These are phyloP conservation scores for Serranochromis macrocephalus DNA, from an alignment of 2,113 vertebrate genomes.

Conservation along the genomic window DNA sequence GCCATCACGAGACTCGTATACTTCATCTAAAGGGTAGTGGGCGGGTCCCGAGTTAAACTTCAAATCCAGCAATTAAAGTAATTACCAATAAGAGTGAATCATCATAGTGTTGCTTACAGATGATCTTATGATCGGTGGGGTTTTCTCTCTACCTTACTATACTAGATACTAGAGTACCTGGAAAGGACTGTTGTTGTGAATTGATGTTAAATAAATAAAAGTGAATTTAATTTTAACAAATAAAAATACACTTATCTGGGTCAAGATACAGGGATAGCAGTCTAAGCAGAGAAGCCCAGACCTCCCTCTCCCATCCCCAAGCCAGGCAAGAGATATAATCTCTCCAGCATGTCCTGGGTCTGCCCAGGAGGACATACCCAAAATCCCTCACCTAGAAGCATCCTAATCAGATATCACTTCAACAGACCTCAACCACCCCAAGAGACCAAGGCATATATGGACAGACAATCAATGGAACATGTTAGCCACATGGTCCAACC, in stretches of 20 bases:
- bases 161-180: background rate
- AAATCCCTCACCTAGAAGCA: background rate
- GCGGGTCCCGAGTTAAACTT: background rate
- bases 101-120: background rate
- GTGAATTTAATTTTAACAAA: background rate
- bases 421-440: background rate
- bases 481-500: background rate
- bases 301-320: background rate
- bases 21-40: background rate
- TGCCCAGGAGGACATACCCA: background rate
- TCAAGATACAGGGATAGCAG: background rate
- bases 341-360: background rate
- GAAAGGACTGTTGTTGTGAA: background rate
- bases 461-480: background rate
- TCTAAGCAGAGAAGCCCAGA: background rate
- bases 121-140: background rate
- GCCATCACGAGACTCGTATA: background rate
- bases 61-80: background rate
- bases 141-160: background rate
- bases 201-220: background rate
- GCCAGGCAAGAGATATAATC: background rate
- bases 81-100: background rate
- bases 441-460: background rate
- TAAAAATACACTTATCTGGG: background rate
- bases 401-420: background rate